A percentile compares a stretch with the other conserved stretches of the same genome.
Evolutionary conservation across 2,888 invertebrate genomes (phyloP).

Genomic region (Imbricaverruca yamaguchii): DNA sequence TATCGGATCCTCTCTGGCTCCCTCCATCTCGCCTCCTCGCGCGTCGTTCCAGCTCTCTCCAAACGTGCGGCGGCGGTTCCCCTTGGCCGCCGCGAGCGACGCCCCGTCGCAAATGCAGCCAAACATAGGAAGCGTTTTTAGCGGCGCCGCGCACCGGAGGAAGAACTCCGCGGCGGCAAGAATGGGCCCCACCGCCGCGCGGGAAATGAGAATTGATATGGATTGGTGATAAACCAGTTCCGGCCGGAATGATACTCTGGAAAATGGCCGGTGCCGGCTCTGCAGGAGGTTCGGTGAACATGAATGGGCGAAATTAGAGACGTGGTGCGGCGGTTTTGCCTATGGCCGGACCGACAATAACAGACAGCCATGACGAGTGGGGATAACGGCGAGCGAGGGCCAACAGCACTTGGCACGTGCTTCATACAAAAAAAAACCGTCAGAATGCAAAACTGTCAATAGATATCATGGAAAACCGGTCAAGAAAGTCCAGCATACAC

Average conservation of each 20-base stretch:
- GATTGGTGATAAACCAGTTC: constrained; percentile 16
- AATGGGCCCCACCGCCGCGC: neutral
- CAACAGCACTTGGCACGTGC: too few species aligned
- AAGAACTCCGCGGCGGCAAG: neutral
- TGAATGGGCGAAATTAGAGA: neutral
- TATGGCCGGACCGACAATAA: too few species aligned
- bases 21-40: neutral
- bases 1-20: neutral
- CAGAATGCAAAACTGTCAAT: too few species aligned
- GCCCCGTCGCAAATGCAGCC: neutral
- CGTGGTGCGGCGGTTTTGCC: neutral
- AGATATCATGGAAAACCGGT: too few species aligned
- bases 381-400: too few species aligned
- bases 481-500: too few species aligned
- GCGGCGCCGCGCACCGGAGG: neutral
- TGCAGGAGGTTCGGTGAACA: neutral
- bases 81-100: neutral
- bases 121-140: constrained; percentile 15
- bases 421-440: too few species aligned
- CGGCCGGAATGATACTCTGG: constrained; percentile 4
- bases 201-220: constrained; percentile 12
- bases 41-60: neutral
- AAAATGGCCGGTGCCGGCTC: neutral
- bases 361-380: too few species aligned
- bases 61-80: neutral